These are phyloP conservation scores for Ectemnius lituratus DNA, from an alignment of 2,888 invertebrate genomes.

Conservation along the genomic window DNA sequence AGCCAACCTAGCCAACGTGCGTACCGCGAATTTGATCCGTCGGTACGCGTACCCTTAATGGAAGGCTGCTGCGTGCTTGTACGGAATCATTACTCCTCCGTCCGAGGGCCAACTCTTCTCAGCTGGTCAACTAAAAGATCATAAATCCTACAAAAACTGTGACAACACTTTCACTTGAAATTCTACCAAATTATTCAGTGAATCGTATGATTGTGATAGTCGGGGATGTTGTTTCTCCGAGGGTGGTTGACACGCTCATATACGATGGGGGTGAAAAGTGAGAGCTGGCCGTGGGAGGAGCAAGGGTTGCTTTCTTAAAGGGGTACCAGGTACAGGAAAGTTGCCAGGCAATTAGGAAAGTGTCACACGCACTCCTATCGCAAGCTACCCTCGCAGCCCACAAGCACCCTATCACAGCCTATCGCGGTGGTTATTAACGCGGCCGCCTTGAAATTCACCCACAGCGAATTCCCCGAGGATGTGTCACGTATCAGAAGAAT, in stretches of 20 bases:
- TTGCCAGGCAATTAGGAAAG: constrained; percentile 76
- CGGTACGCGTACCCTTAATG: constrained; percentile 46
- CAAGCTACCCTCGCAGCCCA: constrained; percentile 59
- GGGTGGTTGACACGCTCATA: neutral
- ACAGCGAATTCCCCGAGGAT: constrained; percentile 39
- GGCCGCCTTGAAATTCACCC: constrained; percentile 44
- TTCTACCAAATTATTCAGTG: neutral
- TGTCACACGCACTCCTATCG: constrained; percentile 75
- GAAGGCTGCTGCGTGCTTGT: constrained; percentile 53
- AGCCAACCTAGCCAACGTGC: constrained; percentile 27
- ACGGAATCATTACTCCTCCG: constrained; percentile 49
- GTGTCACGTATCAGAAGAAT: constrained; percentile 37
- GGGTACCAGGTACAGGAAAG: constrained; percentile 47
- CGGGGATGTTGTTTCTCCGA: neutral
- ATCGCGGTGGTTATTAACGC: constrained; percentile 63
- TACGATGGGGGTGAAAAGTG: constrained; percentile 29
- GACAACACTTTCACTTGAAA: constrained; percentile 27
- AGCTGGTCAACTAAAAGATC: neutral
- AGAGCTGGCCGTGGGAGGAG: constrained; percentile 25
- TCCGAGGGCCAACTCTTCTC: constrained; percentile 2
- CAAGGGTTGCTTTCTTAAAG: constrained; percentile 73
- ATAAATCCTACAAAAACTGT: neutral
- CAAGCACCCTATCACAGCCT: constrained; percentile 67
- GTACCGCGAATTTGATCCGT: constrained; percentile 41
- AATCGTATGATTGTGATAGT: neutral